Evolutionary conservation across 2,113 vertebrate genomes (phyloP).

Genomic region (Zeus faber): DNA sequence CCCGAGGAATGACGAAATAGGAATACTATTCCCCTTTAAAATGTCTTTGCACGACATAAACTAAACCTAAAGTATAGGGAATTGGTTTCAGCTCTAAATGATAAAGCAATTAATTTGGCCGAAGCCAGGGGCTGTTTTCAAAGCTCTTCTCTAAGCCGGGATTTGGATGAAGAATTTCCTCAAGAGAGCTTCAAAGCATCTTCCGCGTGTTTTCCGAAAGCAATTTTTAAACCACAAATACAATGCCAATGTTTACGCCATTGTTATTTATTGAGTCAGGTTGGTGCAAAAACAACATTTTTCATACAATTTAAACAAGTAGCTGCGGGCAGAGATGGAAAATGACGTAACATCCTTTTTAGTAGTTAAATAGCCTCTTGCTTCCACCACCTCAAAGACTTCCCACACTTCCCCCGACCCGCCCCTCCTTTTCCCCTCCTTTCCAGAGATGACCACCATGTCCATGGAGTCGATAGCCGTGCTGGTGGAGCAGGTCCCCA

Average conservation of each 20-base stretch:
- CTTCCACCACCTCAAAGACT: neutral
- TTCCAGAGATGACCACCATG: conserved; percentile 67
- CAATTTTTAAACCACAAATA: too few relatives aligned
- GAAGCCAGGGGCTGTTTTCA: neutral
- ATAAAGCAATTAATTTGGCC: too few relatives aligned
- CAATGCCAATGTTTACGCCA: too few relatives aligned
- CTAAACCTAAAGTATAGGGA: too few relatives aligned
- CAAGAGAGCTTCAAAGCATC: too few relatives aligned
- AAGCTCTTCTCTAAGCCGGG: neutral
- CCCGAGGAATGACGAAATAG: neutral
- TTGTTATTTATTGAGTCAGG: too few relatives aligned
- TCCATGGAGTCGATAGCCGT: conserved; percentile 63
- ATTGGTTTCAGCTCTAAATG: too few relatives aligned
- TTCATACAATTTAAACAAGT: too few relatives aligned
- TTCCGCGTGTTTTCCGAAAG: neutral
- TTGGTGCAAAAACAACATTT: too few relatives aligned
- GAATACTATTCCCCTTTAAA: neutral
- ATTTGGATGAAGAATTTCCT: neutral
- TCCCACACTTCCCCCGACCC: neutral
- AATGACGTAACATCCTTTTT: neutral
- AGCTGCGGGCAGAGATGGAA: neutral
- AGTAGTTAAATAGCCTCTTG: neutral
- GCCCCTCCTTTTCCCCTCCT: neutral
- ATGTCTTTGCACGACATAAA: neutral
- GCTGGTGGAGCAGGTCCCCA: conserved; percentile 63